A percentile compares a stretch with the other conserved stretches of the same genome.
phyloP scores from a whole-genome alignment of 2,113 vertebrate genomes.

The Notechis scutatus region DNA sequence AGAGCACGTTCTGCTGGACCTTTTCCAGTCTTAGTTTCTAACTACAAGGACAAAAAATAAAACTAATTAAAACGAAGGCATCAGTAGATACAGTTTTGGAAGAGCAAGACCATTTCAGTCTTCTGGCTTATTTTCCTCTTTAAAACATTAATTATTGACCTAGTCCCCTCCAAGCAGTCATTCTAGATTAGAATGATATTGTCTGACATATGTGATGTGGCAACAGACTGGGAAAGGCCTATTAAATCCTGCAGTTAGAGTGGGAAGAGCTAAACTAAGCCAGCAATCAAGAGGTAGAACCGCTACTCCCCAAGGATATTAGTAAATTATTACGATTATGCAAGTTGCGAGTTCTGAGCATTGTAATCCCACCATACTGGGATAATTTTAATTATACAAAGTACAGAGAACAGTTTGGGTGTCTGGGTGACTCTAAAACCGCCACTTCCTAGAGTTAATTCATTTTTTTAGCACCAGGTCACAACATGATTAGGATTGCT shows the following conservation, averaged over 20 bases:
- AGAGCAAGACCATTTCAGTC: not conserved
- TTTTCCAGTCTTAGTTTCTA: slow-evolving; percentile 87
- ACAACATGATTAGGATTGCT: not conserved
- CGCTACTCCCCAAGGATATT: not conserved
- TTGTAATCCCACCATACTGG: not conserved
- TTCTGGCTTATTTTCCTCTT: not conserved
- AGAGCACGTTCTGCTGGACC: slow-evolving; percentile 68
- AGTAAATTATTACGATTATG: not conserved
- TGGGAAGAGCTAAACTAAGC: not conserved
- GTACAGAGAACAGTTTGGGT: not conserved
- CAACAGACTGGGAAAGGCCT: not conserved
- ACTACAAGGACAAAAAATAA: slow-evolving; percentile 56
- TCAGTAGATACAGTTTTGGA: not conserved
- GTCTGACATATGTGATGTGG: not conserved
- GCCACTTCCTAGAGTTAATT: not conserved
- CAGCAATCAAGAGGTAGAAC: not conserved
- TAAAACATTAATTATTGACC: not conserved
- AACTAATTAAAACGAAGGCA: not conserved
- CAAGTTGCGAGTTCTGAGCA: not conserved
- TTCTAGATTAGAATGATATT: not conserved
- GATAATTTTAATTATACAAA: not conserved
- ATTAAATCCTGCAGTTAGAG: not conserved
- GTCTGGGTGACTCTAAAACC: not conserved
- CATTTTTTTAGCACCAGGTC: not conserved
- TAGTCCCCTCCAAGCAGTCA: not conserved